A percentile compares a stretch with the other conserved stretches of the same genome.
Conservation (phyloP, 92 coral and sea anemone genomes). For the Ricordea florida region DNA sequence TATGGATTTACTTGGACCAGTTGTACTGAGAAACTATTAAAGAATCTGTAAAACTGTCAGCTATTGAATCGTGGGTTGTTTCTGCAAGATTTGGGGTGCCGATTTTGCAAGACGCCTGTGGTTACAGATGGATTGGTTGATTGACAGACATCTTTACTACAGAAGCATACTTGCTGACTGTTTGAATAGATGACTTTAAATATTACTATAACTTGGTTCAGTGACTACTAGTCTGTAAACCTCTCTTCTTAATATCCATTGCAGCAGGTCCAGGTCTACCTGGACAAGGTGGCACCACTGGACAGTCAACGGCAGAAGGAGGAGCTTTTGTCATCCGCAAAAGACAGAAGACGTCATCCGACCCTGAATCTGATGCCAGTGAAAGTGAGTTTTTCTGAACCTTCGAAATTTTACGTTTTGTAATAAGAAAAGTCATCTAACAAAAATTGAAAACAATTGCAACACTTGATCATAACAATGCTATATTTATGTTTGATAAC, state of each 20-base stretch:
- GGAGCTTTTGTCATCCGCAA: slow-evolving; percentile 52
- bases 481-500: not conserved
- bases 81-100: too few relatives aligned
- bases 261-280: slow-evolving; percentile 62
- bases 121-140: too few relatives aligned
- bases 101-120: too few relatives aligned
- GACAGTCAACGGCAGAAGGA: slow-evolving; percentile 46
- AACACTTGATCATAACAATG: too few relatives aligned
- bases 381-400: slow-evolving; percentile 79
- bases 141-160: too few relatives aligned
- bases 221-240: not conserved
- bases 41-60: too few relatives aligned
- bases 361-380: slow-evolving; percentile 92
- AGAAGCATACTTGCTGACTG: too few relatives aligned
- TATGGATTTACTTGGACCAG: too few relatives aligned
- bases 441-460: not conserved
- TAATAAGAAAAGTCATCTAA: too few relatives aligned
- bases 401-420: not conserved
- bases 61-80: too few relatives aligned
- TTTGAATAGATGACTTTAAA: not conserved
- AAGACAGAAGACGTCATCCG: slow-evolving; percentile 84
- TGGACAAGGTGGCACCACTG: slow-evolving; percentile 43
- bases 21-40: too few relatives aligned
- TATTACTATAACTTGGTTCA: too few relatives aligned
- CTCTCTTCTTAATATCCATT: not conserved